Base-by-base conservation (phyloP, 2,888 invertebrate genomes). In the Orthosia cruda region DNA sequence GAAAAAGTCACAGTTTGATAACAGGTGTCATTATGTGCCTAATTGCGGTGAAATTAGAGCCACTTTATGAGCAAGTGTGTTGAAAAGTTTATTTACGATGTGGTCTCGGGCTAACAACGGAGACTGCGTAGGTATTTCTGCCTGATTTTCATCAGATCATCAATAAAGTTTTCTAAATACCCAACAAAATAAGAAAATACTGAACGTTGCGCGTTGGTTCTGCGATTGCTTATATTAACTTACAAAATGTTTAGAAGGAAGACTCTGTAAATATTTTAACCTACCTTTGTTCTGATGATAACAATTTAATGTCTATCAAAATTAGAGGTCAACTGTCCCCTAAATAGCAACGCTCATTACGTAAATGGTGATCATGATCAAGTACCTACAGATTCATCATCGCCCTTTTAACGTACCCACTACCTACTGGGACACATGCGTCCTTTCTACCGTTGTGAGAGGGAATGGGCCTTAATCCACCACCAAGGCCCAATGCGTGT, bases 31-130 rank as follows among this genome's bases (percentile, higher is more conserved):
- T n/a, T n/a, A n/a, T n/a, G n/a, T n/a, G n/a, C n/a, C n/a, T n/a
- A n/a, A n/a, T n/a, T n/a, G n/a, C n/a, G n/a, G n/a, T n/a, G n/a
- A n/a, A n/a, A n/a, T n/a, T n/a, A n/a, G n/a, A n/a, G n/a, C n/a
- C n/a, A n/a, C n/a, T n/a, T n/a, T n/a, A n/a, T n/a, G n/a, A n/a
- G n/a, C n/a, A n/a, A n/a, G n/a, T n/a, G n/a, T n/a, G n/a, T n/a
- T n/a, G n/a, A n/a, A n/a, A 71, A 49, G 58, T 64, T 59, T 70
- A 59, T 54, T 64, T 26, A 49, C 52, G 20, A 49, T 40, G 59
- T 40, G n/a, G 32, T 63, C 18, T 52, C 47, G n/a, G 16, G n/a
- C 18, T 71, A 20, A 71, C 50, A 77, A 59, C 26, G 69, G 12
- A 52, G n/a, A 49, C 5, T 45, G 4, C 26, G 64, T 50, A 45